These are phyloP conservation scores for Athalia circularis DNA, from an alignment of 2,888 invertebrate species.

Conservation along the genomic window DNA sequence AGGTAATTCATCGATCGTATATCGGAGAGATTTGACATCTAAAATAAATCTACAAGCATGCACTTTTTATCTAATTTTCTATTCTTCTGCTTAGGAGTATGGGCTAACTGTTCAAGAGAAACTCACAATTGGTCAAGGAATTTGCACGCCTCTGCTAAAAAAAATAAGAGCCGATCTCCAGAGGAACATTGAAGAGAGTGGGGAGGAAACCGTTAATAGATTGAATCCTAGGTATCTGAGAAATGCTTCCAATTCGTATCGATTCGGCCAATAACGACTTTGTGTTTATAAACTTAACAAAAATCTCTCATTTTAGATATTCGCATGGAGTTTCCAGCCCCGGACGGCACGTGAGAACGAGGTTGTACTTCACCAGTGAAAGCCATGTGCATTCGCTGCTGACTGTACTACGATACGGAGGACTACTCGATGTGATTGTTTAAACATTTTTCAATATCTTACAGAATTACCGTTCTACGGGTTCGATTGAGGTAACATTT, in stretches of 20 bases:
- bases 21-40: not conserved
- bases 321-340: slow-evolving; percentile 99
- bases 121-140: slow-evolving; percentile 96
- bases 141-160: slow-evolving; percentile 96
- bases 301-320: slow-evolving; percentile 78
- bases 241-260: too few species aligned
- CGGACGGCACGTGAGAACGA: slow-evolving; percentile 96
- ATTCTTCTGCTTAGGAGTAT: slow-evolving; percentile 84
- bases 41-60: not conserved
- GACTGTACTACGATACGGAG: slow-evolving; percentile 95
- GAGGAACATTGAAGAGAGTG: slow-evolving; percentile 92
- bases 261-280: not conserved
- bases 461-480: too few species aligned
- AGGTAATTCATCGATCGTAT: slow-evolving; percentile 76
- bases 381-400: slow-evolving; percentile 98
- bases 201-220: slow-evolving; percentile 95
- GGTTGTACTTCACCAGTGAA: slow-evolving; percentile 99
- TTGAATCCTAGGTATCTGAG: slow-evolving; percentile 88
- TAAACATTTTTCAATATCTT: not conserved
- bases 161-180: slow-evolving; percentile 97
- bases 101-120: slow-evolving; percentile 97
- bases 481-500: not conserved
- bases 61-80: slow-evolving; percentile 18
- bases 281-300: not conserved
- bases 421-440: slow-evolving; percentile 85